phyloP scores from a whole-genome alignment of 2,888 invertebrate genomes.

The Cordilura impudica region DNA sequence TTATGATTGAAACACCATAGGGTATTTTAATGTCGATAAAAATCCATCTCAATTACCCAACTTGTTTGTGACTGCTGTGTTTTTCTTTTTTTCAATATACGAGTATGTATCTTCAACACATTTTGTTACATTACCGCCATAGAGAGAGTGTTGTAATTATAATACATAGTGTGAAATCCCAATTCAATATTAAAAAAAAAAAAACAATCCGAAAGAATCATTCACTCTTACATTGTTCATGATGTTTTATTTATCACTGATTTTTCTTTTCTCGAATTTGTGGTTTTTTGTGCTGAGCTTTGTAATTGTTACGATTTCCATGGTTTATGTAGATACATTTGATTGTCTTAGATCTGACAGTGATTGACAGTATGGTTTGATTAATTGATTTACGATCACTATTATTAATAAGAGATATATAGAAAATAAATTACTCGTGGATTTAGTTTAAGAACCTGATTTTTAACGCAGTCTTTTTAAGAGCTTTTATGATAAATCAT shows the following conservation, averaged over 20 bases:
- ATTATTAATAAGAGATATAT: neutral
- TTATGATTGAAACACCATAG: no score
- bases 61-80: constrained; percentile 25
- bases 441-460: neutral
- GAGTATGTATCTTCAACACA: neutral
- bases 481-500: no score
- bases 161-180: neutral
- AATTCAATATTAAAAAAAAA: neutral
- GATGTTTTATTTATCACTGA: neutral
- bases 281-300: neutral
- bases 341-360: constrained; percentile 21
- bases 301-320: constrained; percentile 24
- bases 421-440: neutral
- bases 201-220: constrained; percentile 19
- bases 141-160: neutral
- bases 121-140: neutral
- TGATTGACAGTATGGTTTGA: constrained; percentile 32
- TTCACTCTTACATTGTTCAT: constrained; percentile 5
- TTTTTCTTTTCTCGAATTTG: neutral
- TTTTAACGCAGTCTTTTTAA: no score
- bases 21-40: no score
- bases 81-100: constrained; percentile 8
- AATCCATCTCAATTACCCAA: no score
- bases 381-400: constrained; percentile 44
- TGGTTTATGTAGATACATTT: neutral